phyloP scores from a whole-genome alignment of 2,113 vertebrate species.

The Chionodraco myersi region DNA sequence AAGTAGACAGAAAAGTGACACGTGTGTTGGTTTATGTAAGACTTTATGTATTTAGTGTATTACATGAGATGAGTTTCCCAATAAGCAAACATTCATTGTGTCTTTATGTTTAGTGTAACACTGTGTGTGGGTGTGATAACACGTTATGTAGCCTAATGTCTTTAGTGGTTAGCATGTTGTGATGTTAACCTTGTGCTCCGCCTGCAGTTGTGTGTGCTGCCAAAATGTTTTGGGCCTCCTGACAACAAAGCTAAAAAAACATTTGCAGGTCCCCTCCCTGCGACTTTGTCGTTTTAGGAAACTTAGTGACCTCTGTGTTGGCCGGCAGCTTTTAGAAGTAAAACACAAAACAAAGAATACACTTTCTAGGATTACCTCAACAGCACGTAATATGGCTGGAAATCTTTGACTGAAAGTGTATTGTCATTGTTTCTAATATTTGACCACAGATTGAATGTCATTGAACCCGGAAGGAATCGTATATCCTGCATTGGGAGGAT shows the following conservation, averaged over 20 bases:
- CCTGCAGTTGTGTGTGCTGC: background rate
- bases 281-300: too few species aligned
- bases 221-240: background rate
- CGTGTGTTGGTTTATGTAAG: background rate
- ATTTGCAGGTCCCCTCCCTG: background rate
- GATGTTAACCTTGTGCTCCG: background rate
- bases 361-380: too few species aligned
- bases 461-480: background rate
- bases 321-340: too few species aligned
- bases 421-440: background rate
- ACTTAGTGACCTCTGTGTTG: too few species aligned
- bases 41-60: background rate
- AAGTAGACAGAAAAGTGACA: background rate
- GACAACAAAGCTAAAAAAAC: background rate
- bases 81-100: background rate
- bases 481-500: background rate
- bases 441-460: background rate
- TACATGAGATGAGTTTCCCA: background rate
- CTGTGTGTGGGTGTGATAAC: background rate
- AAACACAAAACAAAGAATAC: too few species aligned
- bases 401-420: too few species aligned
- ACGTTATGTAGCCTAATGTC: background rate
- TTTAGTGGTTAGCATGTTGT: slow-evolving; percentile 1
- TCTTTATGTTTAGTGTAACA: background rate
- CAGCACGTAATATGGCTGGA: too few species aligned